These are phyloP conservation scores for Brachionus rubens DNA, from an alignment of 1,140 invertebrate genomes.

Conservation along the genomic window DNA sequence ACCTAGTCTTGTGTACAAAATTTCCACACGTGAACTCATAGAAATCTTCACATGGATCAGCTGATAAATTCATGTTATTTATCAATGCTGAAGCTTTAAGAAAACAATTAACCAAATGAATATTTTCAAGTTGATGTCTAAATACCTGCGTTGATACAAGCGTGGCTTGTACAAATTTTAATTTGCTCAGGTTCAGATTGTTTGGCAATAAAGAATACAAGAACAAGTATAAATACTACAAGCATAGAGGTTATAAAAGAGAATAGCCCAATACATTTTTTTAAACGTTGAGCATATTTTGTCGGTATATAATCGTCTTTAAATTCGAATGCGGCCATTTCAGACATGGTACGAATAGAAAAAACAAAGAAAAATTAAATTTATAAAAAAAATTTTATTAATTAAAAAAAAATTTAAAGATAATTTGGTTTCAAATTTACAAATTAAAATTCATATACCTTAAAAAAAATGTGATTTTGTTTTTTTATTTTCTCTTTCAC, in stretches of 20 bases:
- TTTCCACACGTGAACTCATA: constrained; percentile 65
- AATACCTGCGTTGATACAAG: constrained; percentile 39
- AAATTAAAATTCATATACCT: neutral
- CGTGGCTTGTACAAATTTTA: neutral
- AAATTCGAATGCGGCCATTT: neutral
- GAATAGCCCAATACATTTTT: neutral
- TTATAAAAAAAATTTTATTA: neutral
- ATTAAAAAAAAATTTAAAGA: neutral
- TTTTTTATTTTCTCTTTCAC: no score
- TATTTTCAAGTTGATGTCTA: neutral
- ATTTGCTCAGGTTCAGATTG: neutral
- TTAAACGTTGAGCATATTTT: constrained; percentile 23
- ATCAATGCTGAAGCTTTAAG: constrained; percentile 52
- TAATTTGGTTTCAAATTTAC: constrained; percentile 27
- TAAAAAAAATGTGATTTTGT: no score
- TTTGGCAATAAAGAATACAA: neutral
- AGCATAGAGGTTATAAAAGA: neutral
- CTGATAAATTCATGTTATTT: constrained; percentile 60
- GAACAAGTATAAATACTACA: neutral
- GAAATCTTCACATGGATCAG: constrained; percentile 65
- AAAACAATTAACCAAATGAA: neutral
- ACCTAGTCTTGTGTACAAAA: constrained; percentile 35
- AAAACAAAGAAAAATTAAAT: neutral
- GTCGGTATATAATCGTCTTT: neutral
- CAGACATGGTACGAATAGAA: neutral